Conservation (phyloP, 2,888 invertebrate genomes). For the Ormia ochracea region DNA sequence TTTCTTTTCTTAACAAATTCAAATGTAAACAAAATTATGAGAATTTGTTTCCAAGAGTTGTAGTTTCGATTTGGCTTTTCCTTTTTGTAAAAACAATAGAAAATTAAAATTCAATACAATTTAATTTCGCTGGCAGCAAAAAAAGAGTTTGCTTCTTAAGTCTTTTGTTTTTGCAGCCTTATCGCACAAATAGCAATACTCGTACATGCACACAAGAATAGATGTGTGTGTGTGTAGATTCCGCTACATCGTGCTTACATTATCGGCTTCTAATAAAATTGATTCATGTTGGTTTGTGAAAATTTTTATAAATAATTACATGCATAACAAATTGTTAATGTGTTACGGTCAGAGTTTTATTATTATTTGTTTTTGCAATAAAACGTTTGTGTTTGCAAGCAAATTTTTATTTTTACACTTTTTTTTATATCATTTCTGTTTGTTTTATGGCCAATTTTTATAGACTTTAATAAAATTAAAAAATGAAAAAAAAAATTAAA, state of each 20-base stretch:
- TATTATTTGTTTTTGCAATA: slow-evolving; percentile 27
- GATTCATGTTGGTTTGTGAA: background rate
- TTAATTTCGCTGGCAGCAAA: background rate
- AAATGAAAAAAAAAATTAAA: no score
- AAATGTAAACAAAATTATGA: slow-evolving; percentile 4
- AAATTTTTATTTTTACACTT: background rate
- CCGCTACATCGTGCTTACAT: background rate
- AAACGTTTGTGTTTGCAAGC: slow-evolving; percentile 14
- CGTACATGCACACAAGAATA: no score
- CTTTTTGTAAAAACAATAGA: slow-evolving; percentile 34
- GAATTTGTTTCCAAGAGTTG: background rate
- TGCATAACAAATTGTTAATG: slow-evolving; percentile 54
- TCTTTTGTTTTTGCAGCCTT: background rate
- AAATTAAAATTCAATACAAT: slow-evolving; percentile 48
- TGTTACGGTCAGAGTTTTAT: slow-evolving; percentile 18
- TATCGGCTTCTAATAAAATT: slow-evolving; percentile 20
- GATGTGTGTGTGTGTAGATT: no score
- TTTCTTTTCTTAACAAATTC: background rate
- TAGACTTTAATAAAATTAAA: no score
- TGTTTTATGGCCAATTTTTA: background rate
- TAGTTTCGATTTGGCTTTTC: background rate
- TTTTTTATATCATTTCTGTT: background rate
- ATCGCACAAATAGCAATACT: no score
- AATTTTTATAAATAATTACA: slow-evolving; percentile 17
- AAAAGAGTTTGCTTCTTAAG: slow-evolving; percentile 1